phyloP scores from a whole-genome alignment of 1,140 invertebrate species.

The Hycleus phaleratus region DNA sequence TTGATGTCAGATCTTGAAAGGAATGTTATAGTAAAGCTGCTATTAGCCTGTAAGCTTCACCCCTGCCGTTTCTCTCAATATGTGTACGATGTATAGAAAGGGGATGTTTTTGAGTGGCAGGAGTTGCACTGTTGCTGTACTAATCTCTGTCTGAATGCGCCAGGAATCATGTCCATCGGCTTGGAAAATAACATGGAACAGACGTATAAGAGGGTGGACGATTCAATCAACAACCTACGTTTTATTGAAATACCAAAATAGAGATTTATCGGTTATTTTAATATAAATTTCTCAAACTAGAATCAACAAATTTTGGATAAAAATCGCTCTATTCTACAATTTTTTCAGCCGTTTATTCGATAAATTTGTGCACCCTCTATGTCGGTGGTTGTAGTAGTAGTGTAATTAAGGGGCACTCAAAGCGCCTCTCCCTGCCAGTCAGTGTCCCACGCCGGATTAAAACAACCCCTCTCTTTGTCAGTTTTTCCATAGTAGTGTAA shows the following conservation, averaged over 20 bases:
- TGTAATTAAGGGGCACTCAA: constrained; percentile 35
- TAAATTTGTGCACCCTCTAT: no score
- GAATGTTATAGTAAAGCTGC: constrained; percentile 3
- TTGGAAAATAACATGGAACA: constrained; percentile 32
- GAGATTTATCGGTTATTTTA: no score
- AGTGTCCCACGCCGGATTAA: constrained; percentile 30
- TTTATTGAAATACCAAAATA: neutral
- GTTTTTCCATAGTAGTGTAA: constrained; percentile 6
- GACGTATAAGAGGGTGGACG: constrained; percentile 7
- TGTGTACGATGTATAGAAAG: constrained; percentile 1
- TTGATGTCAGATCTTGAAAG: neutral
- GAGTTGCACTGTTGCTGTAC: constrained; percentile 29
- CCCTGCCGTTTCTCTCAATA: no score
- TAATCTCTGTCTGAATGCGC: constrained; percentile 33
- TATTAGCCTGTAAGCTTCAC: neutral
- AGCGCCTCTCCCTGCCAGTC: constrained; percentile 23
- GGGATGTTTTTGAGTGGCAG: constrained; percentile 29
- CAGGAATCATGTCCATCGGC: constrained; percentile 35
- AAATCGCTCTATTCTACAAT: no score
- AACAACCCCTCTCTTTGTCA: constrained; percentile 16
- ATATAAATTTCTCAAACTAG: no score
- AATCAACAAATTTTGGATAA: no score
- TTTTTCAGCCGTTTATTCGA: no score
- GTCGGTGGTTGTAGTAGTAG: constrained; percentile 16
- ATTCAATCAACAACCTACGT: neutral